Evolutionary conservation across 2,113 vertebrate species (phyloP).

Genomic region (Galeopterus variegatus): DNA sequence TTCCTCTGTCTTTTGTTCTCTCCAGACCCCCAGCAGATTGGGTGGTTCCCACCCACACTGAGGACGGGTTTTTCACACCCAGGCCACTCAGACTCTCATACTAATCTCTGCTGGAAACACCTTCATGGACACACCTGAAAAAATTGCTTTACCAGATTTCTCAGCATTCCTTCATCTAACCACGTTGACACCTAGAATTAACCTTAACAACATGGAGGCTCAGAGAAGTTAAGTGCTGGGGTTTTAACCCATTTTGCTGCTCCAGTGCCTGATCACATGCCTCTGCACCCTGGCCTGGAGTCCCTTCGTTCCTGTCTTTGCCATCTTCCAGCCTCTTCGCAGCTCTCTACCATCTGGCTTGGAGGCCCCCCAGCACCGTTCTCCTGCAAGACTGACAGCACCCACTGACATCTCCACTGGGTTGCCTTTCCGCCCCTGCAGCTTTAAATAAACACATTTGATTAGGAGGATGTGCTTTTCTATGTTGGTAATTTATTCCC

Average conservation of each 20-base stretch:
- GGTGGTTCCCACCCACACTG: too few relatives aligned
- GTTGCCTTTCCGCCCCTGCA: not conserved
- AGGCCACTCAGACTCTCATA: too few relatives aligned
- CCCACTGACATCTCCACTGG: not conserved
- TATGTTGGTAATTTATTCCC: constrained; percentile 69
- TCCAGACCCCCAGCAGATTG: too few relatives aligned
- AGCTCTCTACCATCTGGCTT: not conserved
- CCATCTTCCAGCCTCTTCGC: too few relatives aligned
- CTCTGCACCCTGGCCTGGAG: rapidly evolving
- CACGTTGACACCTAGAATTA: too few relatives aligned
- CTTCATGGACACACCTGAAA: too few relatives aligned
- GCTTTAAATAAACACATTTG: constrained; percentile 73
- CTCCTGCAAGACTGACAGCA: not conserved
- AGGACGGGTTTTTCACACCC: too few relatives aligned
- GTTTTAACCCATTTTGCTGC: rapidly evolving
- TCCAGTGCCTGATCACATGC: rapidly evolving
- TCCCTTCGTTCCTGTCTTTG: rapidly evolving
- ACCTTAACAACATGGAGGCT: not conserved
- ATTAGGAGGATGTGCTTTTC: constrained; percentile 65
- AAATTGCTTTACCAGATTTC: too few relatives aligned
- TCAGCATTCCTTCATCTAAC: too few relatives aligned
- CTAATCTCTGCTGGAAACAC: too few relatives aligned
- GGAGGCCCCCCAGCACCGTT: not conserved
- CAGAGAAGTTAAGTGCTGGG: not conserved
- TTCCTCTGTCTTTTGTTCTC: too few relatives aligned